Evolutionary conservation across 2,797 vertebrate species (phyloP).

Genomic region (Lutjanus argentimaculatus): DNA sequence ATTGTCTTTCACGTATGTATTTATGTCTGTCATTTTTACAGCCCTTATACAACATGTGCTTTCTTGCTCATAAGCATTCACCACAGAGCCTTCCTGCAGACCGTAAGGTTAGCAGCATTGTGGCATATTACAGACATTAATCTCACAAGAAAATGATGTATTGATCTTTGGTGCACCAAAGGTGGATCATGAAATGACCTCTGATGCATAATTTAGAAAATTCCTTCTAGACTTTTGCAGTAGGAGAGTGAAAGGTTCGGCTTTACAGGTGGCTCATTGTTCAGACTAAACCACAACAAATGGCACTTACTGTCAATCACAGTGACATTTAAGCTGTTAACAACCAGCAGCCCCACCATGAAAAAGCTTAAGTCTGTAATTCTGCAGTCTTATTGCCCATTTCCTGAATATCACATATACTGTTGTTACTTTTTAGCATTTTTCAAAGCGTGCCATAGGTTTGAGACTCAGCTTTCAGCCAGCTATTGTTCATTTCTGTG

Average conservation of each 20-base stretch:
- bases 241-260: neutral
- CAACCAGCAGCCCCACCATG: neutral
- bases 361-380: neutral
- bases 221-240: slow-evolving; percentile 14
- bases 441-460: neutral
- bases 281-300: slow-evolving; percentile 17
- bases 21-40: slow-evolving; percentile 1
- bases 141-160: slow-evolving; percentile 77
- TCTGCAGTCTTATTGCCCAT: neutral
- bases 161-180: slow-evolving; percentile 71
- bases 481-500: neutral
- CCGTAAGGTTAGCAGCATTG: slow-evolving; percentile 35
- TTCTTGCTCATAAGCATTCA: slow-evolving; percentile 53
- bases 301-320: slow-evolving; percentile 20
- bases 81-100: slow-evolving; percentile 25
- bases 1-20: neutral
- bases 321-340: slow-evolving; percentile 11
- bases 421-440: neutral
- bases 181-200: slow-evolving; percentile 66
- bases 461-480: neutral
- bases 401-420: slow-evolving; percentile 13
- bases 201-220: slow-evolving; percentile 59
- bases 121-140: slow-evolving; percentile 69
- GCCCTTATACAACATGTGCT: neutral
- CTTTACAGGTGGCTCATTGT: slow-evolving; percentile 23